Base-by-base conservation (phyloP, 2,797 vertebrate genomes). In the Pseudochaenichthys georgianus region DNA sequence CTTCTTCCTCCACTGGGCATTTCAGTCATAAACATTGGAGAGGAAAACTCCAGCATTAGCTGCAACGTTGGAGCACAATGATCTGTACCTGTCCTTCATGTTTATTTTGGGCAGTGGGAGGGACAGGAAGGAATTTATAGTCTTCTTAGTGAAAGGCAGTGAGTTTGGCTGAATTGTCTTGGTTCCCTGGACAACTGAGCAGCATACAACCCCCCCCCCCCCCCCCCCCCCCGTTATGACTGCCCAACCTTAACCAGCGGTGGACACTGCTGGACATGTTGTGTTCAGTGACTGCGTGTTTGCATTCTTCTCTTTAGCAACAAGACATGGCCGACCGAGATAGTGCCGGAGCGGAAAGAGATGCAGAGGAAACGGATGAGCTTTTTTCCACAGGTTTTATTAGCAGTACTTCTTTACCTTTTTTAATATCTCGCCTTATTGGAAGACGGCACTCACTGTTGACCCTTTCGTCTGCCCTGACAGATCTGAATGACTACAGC, bases 371-470 rank as follows among this genome's bases (percentile, higher is more conserved):
- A 60, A 71, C 81, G 1, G 87, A 87, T 62, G 87, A 86, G 19
- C 69, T 89, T 64, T 87, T 93, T 47, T 76, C 78, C 71, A 60
- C 82, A 41, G 94, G 95, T 95, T 13, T 82, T 67, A 53, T 51
- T 2, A 43, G 31, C 48, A 60, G 9, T 15, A 11, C 3, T 17
- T 52, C 21, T 46, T 8, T 31, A 47, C 28, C 21, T 46, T 47
- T 0, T 9, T 46, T 12, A 10, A 4, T 55, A 12, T 45, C 11
- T 64, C 5, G 47, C 5, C 54, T 1, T 64, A 0, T 63, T 34
- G 2, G 41, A 13, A 13, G 43, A 65, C 50, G 62, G 9, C 16
- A 11, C 3, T 13, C 41, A 17, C 57, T 48, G 7, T 38, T 55
- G 10, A 62, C 4, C 16, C 1, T 51, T 46, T 5, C 62, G n/a